A percentile compares a stretch with the other conserved stretches of the same genome.
Conservation (phyloP, 2,888 invertebrate species). For the Caenorhabditis wallacei region DNA sequence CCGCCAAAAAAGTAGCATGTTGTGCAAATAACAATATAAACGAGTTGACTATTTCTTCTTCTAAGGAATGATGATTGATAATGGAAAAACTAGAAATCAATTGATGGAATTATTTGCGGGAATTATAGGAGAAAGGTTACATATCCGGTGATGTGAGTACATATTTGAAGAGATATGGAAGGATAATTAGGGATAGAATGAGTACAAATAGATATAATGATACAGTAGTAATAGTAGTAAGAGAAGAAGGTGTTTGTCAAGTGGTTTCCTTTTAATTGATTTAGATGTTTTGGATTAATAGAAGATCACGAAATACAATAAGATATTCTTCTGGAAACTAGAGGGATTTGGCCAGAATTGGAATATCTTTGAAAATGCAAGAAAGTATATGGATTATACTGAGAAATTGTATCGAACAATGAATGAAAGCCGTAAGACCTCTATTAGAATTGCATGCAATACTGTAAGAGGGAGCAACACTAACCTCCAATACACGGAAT, state of each 20-base stretch:
- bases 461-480: too few species aligned
- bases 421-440: too few species aligned
- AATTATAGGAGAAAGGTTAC: constrained; percentile 14
- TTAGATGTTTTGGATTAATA: background rate
- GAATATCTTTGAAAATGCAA: too few species aligned
- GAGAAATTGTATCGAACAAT: too few species aligned
- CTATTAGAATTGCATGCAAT: too few species aligned
- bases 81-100: background rate
- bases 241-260: constrained; percentile 48
- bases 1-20: constrained; percentile 59
- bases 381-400: too few species aligned
- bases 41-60: constrained; percentile 26
- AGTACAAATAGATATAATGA: constrained; percentile 25
- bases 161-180: constrained; percentile 49
- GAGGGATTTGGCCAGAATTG: background rate
- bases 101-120: constrained; percentile 10
- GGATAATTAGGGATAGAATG: constrained; percentile 14
- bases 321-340: background rate
- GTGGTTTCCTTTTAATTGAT: constrained; percentile 4
- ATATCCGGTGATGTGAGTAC: background rate
- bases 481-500: too few species aligned
- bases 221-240: background rate
- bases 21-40: constrained; percentile 49
- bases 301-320: background rate
- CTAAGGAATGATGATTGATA: background rate